Percentiles rank a stretch among this genome's conserved stretches.
Conservation (phyloP, 2,888 invertebrate genomes). For the Fragum fragum region DNA sequence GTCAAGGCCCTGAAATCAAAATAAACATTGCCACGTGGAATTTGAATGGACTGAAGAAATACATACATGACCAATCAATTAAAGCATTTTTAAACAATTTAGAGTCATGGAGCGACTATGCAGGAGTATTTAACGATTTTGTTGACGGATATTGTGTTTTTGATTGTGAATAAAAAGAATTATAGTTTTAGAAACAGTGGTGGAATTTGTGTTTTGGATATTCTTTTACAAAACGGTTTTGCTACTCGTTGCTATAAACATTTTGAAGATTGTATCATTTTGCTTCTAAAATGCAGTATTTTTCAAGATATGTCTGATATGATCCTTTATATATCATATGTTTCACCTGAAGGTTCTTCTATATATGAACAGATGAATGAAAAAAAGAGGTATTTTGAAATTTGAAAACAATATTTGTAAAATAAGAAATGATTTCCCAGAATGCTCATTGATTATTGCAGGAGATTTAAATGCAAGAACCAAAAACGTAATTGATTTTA, state of each 20-base stretch:
- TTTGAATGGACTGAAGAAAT: no score
- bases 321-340: no score
- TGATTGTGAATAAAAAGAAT: not conserved
- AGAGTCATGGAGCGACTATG: not conserved
- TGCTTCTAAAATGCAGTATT: no score
- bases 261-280: no score
- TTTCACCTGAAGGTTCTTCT: not conserved
- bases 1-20: no score
- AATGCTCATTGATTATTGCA: not conserved
- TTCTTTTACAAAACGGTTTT: not conserved
- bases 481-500: no score
- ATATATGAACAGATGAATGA: not conserved
- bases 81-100: not conserved
- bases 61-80: not conserved
- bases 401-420: not conserved
- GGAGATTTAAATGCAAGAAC: no score
- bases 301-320: no score
- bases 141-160: no score
- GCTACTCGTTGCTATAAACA: no score
- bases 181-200: constrained; percentile 8
- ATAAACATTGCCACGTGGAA: constrained; percentile 1
- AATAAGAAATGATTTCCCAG: not conserved
- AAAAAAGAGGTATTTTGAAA: not conserved
- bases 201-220: not conserved
- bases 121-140: not conserved